These are phyloP conservation scores for Petrocephalus schoutedeni DNA, from an alignment of 2,797 vertebrate genomes.

Conservation along the genomic window DNA sequence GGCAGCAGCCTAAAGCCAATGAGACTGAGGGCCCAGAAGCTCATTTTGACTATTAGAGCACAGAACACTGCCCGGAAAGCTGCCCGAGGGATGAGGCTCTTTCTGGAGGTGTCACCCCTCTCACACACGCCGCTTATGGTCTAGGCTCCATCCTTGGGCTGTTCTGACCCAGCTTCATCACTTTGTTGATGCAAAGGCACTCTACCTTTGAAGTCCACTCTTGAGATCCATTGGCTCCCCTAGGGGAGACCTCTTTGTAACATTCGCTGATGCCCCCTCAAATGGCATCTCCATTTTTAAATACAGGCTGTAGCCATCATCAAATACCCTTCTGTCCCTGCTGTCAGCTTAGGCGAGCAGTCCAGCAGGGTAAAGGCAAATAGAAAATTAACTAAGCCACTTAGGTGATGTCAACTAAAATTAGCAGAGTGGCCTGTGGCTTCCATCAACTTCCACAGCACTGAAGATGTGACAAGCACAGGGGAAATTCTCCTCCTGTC, in stretches of 20 bases:
- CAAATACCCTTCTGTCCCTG: conserved; percentile 69
- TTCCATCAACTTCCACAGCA: conserved; percentile 66
- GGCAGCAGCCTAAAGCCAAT: not conserved
- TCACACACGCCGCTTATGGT: not conserved
- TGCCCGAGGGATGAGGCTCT: not conserved
- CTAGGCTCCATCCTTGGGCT: not conserved
- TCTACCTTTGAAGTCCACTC: conserved; percentile 1
- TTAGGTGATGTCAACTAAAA: conserved; percentile 70
- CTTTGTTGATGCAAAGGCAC: not conserved
- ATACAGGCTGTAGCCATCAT: conserved; percentile 50
- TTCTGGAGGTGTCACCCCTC: not conserved
- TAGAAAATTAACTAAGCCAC: conserved; percentile 69
- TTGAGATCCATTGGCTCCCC: not conserved
- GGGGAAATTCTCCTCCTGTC: not conserved
- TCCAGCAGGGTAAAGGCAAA: conserved; percentile 43
- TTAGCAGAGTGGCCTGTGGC: conserved; percentile 64
- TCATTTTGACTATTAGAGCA: not conserved
- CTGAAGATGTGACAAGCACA: conserved; percentile 66
- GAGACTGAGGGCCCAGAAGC: not conserved
- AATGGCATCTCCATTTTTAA: conserved; percentile 25
- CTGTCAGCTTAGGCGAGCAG: conserved; percentile 64
- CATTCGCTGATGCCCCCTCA: not conserved
- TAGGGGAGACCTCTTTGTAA: not conserved
- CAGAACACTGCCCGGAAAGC: not conserved
- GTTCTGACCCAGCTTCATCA: not conserved